Evolutionary conservation across 2,888 invertebrate genomes (phyloP), one percentile per base, ranked within the genome.

Genomic region (Unio pictorum): DNA sequence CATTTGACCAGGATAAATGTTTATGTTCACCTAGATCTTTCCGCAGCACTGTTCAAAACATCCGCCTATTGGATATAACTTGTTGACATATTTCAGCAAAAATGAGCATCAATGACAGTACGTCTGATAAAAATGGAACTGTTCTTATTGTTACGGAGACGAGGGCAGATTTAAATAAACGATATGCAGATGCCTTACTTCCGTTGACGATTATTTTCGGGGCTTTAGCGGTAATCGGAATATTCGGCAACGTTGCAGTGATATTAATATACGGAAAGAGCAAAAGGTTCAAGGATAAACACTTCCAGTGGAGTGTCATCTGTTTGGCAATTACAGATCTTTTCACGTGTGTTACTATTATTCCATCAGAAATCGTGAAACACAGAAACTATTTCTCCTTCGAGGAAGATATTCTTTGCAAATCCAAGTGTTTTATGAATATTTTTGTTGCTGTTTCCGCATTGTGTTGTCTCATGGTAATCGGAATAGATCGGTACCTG

Each of bases 331-430:
- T 71, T 2, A 72, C 74, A 56, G 76, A 76, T 60, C 67, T 76
- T 34, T 61, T 66, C 15, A 74, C 76, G 6, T 76, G 76, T 55
- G 30, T 74, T 1, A 76, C 71, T 1, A 45, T 76, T 3, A 76
- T 76, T 34, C 74, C 74, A n/a, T 72, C 74, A 2, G 76, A 76
- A 58, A 76, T 76, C 61, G 63, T 74, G 34, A 76, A 76, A 28
- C 76, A 76, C 61, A 59, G 67, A n/a, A 74, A 72, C 62, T 76
- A 76, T 58, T 76, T 76, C 61, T 68, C 70, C 54, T 72, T 76
- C 66, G 67, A 61, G 23, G 74, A 74, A 59, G 61, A 68, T 18
- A 60, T 55, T 4, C 58, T 74, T 30, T 76, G 76, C 30, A 76
- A 73, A 66, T 68, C 66, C 17, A 76, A 74, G 57, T 76, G 74